Evolutionary conservation across 2,888 invertebrate genomes (phyloP).

Genomic region (Anthophora plumipes): DNA sequence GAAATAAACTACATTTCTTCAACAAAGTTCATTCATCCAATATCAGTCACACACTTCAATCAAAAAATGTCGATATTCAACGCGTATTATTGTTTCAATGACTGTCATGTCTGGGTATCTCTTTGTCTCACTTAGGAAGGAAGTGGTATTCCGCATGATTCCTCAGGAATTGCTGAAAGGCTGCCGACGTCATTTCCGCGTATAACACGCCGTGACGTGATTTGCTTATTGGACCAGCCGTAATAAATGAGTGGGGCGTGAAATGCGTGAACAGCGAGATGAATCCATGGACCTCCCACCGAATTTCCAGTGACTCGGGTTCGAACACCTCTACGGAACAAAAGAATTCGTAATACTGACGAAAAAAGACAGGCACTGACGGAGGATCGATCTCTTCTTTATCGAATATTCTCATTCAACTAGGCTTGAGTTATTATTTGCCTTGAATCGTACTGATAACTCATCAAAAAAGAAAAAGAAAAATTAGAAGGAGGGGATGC

Average conservation of each 20-base stretch:
- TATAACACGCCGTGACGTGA: slow-evolving; percentile 71
- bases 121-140: slow-evolving; percentile 47
- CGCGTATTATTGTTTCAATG: background rate
- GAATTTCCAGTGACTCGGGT: slow-evolving; percentile 34
- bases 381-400: slow-evolving; percentile 33
- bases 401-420: slow-evolving; percentile 26
- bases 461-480: background rate
- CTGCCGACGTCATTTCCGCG: slow-evolving; percentile 69
- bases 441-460: slow-evolving; percentile 17
- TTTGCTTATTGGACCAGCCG: slow-evolving; percentile 68
- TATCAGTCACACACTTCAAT: background rate
- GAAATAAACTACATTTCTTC: background rate
- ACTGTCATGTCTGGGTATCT: background rate
- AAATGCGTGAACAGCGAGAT: slow-evolving; percentile 55
- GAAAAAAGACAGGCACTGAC: slow-evolving; percentile 20
- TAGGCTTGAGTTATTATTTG: slow-evolving; percentile 6
- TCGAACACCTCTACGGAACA: slow-evolving; percentile 32
- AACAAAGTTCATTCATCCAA: background rate
- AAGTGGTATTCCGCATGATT: slow-evolving; percentile 43
- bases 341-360: slow-evolving; percentile 49
- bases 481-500: background rate
- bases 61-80: background rate
- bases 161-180: slow-evolving; percentile 58
- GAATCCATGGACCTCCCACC: slow-evolving; percentile 50
- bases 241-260: slow-evolving; percentile 61